Evolutionary conservation across 2,797 vertebrate genomes (phyloP), one percentile per base, ranked within the genome.

Genomic region (Phoxinus dragarum): DNA sequence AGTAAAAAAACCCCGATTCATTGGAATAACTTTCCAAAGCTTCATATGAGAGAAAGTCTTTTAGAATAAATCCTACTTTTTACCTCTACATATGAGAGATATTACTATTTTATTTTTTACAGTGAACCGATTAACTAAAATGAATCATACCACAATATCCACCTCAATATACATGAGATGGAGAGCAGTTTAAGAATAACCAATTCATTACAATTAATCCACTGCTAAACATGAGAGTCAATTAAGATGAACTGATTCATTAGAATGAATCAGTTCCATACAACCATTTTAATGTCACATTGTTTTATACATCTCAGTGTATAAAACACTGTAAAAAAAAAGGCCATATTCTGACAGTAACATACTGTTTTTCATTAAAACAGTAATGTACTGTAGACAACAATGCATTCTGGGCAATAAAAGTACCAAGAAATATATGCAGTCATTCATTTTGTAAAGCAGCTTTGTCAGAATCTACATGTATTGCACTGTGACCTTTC

Each of bases 381-480:
- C 47, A 5, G 14, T 47, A 14, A 47, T 47, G 12, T 47, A 16
- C 12, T 47, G 14, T 49, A 49, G 14, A 47, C 47, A 49, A 49
- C 47, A 49, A 49, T 16, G 14, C 47, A 49, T 49, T 49, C 14
- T 16, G 47, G 47, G 14, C 44, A 47, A 5, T 49, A 49, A 49
- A 49, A 40, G 44, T 54, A 44, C 59, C 23, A 54, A 67, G 2
- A 84, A 77, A 68, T 68, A 31, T 54, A 54, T 74, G 40, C 38
- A 36, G 68, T 82, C 71, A 78, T 78, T 38, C 36, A 36, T 85
- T 89, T 75, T 86, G 87, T 81, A 81, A 86, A 81, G 82, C 80
- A 86, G 74, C 76, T 80, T 78, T 81, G 73, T 64, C 47, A 31
- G 27, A 82, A 73, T 78, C 56, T 84, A 81, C 27, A 38, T 64